phyloP scores from a whole-genome alignment of 2,888 invertebrate genomes.

The Aporophyla nigra region DNA sequence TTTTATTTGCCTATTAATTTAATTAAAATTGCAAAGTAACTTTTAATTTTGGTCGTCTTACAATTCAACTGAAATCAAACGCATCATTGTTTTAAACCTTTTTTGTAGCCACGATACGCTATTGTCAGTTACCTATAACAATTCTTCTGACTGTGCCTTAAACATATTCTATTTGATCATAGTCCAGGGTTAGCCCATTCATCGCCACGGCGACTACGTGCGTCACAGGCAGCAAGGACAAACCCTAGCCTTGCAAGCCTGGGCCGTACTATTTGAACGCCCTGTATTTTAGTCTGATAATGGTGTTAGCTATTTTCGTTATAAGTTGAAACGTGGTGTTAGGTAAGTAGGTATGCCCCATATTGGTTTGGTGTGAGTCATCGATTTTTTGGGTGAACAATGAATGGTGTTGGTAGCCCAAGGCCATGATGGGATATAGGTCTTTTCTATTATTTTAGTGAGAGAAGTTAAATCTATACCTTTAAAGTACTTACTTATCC shows the following conservation, averaged over 20 bases:
- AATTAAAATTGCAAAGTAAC: too few relatives aligned
- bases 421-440: conserved; percentile 2
- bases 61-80: too few relatives aligned
- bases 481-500: background rate
- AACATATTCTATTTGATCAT: conserved; percentile 64
- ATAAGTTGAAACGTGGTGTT: conserved; percentile 58
- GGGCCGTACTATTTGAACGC: conserved; percentile 76
- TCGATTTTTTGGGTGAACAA: conserved; percentile 40
- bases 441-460: background rate
- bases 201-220: conserved; percentile 79
- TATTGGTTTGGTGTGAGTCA: conserved; percentile 53
- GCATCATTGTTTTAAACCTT: too few relatives aligned
- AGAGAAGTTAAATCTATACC: background rate
- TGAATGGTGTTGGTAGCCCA: conserved; percentile 26
- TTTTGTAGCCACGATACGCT: too few relatives aligned
- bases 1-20: too few relatives aligned
- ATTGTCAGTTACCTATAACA: too few relatives aligned
- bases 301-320: conserved; percentile 73
- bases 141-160: background rate
- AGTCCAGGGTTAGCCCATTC: conserved; percentile 72
- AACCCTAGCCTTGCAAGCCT: conserved; percentile 57
- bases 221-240: conserved; percentile 82
- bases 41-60: too few relatives aligned
- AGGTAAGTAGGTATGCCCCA: conserved; percentile 22
- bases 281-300: conserved; percentile 77